Evolutionary conservation across 2,888 invertebrate species (phyloP).

Genomic region (Pyrrhosoma nymphula): DNA sequence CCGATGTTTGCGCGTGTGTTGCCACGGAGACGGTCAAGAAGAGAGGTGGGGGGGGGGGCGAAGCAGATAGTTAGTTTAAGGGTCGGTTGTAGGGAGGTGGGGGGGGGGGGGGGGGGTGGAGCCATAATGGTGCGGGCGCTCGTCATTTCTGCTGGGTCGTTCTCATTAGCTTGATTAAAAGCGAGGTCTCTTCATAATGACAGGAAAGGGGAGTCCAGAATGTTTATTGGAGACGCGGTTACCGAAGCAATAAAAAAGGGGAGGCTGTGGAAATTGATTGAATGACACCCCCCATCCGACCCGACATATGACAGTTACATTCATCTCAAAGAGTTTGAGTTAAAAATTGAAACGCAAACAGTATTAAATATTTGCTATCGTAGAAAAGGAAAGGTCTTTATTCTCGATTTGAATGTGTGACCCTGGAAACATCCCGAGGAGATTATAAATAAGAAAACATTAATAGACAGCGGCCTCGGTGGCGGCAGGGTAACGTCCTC

Average conservation of each 20-base stretch:
- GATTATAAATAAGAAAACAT: too few relatives aligned
- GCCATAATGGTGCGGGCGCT: not conserved
- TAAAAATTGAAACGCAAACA: too few relatives aligned
- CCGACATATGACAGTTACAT: too few relatives aligned
- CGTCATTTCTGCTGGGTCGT: not conserved
- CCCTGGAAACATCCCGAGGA: too few relatives aligned
- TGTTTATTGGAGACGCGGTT: not conserved
- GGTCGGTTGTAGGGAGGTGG: too few relatives aligned
- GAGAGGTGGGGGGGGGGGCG: not conserved
- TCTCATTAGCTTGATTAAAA: conserved; percentile 14
- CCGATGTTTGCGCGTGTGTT: not conserved
- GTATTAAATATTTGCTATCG: too few relatives aligned
- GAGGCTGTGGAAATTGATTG: not conserved
- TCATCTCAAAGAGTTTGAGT: too few relatives aligned
- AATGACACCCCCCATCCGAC: not conserved
- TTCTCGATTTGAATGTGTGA: too few relatives aligned
- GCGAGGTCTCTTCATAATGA: not conserved
- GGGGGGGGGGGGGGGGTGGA: too few relatives aligned
- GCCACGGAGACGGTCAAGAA: not conserved
- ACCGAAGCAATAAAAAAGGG: not conserved
- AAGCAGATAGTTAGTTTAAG: not conserved
- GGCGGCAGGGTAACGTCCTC: too few relatives aligned
- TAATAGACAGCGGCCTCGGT: too few relatives aligned
- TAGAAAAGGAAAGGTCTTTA: too few relatives aligned
- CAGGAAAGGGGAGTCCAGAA: not conserved